Conservation (phyloP, 2,113 vertebrate species). For the Motacilla alba region DNA sequence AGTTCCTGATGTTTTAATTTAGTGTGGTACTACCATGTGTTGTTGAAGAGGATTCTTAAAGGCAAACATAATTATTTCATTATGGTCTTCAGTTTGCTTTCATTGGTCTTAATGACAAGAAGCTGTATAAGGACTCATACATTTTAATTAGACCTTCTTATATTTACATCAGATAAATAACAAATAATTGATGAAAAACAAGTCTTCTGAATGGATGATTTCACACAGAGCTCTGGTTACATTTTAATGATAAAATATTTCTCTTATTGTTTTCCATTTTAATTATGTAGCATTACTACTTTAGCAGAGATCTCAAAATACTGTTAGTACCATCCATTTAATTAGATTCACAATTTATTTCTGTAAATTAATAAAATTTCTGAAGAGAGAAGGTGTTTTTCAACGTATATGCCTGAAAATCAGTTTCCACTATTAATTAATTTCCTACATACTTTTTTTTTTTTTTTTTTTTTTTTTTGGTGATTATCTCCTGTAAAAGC, state of each 20-base stretch:
- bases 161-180: slow-evolving; percentile 81
- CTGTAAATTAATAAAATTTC: background rate
- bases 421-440: background rate
- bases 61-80: slow-evolving; percentile 84
- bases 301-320: background rate
- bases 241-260: slow-evolving; percentile 73
- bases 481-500: background rate
- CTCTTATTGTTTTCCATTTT: slow-evolving; percentile 71
- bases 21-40: slow-evolving; percentile 73
- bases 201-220: slow-evolving; percentile 72
- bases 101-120: slow-evolving; percentile 78
- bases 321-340: slow-evolving; percentile 35
- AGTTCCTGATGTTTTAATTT: slow-evolving; percentile 83
- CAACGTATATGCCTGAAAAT: background rate
- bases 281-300: slow-evolving; percentile 63
- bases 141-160: slow-evolving; percentile 77
- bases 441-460: background rate
- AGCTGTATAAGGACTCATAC: slow-evolving; percentile 69
- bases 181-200: slow-evolving; percentile 80
- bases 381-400: slow-evolving; percentile 10
- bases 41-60: slow-evolving; percentile 78
- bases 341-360: background rate
- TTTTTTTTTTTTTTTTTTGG: background rate
- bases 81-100: slow-evolving; percentile 75
- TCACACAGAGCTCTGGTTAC: slow-evolving; percentile 68